phyloP scores from a whole-genome alignment of 2,797 vertebrate genomes.

The Hemibagrus guttatus region DNA sequence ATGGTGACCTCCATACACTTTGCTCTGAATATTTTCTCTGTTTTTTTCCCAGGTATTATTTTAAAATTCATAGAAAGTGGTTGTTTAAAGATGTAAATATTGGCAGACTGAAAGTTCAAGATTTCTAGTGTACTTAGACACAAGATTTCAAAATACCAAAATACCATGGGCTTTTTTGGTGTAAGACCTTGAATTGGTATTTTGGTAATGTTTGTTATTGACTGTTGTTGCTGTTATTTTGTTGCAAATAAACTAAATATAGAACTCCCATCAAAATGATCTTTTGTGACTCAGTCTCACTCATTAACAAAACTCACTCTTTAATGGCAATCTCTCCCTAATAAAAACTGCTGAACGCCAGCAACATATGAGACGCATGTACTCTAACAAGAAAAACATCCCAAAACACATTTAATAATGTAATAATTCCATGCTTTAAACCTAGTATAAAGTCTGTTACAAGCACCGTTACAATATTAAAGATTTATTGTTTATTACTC shows the following conservation, averaged over 20 bases:
- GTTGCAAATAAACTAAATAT: neutral
- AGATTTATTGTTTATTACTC: neutral
- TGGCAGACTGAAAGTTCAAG: conserved; percentile 14
- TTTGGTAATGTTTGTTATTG: neutral
- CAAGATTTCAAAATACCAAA: conserved; percentile 13
- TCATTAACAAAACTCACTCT: neutral
- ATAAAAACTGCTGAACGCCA: neutral
- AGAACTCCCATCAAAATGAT: neutral
- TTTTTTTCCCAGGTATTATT: conserved; percentile 43
- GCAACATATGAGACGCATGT: neutral
- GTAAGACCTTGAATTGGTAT: neutral
- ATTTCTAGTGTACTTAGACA: neutral
- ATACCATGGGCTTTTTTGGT: neutral
- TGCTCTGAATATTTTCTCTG: conserved; percentile 38
- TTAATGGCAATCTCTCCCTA: neutral
- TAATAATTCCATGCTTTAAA: neutral
- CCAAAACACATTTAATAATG: conserved; percentile 5
- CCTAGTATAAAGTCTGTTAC: neutral
- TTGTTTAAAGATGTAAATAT: conserved; percentile 23
- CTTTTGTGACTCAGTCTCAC: neutral
- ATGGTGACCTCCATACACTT: conserved; percentile 53
- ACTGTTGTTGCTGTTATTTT: neutral
- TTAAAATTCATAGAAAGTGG: conserved; percentile 42
- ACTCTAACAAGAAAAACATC: neutral
- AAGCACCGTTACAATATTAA: neutral